phyloP scores from a whole-genome alignment of 2,113 vertebrate genomes.

The Phoxinus phoxinus region DNA sequence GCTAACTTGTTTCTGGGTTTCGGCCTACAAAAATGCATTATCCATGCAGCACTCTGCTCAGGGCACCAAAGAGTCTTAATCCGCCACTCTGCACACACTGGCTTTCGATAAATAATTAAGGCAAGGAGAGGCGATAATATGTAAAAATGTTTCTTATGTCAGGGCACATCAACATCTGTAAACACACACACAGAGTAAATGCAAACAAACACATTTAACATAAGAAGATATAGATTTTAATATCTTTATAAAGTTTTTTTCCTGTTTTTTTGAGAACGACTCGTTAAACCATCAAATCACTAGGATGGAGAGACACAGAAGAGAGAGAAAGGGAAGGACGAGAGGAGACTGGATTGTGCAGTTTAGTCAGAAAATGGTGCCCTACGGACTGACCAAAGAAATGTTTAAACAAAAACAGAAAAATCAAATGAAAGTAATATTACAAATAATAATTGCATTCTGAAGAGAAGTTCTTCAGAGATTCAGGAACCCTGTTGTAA shows the following conservation, averaged over 20 bases:
- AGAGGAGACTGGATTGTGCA: constrained; percentile 65
- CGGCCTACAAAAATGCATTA: no score
- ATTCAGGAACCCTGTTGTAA: constrained; percentile 79
- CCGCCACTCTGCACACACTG: background rate
- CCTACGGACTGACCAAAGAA: constrained; percentile 69
- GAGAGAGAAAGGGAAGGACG: constrained; percentile 61
- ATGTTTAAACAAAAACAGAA: constrained; percentile 61
- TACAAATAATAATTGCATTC: constrained; percentile 36
- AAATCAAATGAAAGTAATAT: constrained; percentile 47
- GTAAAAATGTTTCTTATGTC: constrained; percentile 7
- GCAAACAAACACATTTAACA: constrained; percentile 76
- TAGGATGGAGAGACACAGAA: constrained; percentile 66
- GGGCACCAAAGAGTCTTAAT: no score
- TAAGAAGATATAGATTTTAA: constrained; percentile 89
- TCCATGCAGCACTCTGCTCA: no score
- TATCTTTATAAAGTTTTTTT: constrained; percentile 89
- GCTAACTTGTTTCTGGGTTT: no score
- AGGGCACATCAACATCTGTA: constrained; percentile 33
- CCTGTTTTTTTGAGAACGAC: constrained; percentile 75
- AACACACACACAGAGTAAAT: constrained; percentile 58
- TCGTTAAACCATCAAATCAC: constrained; percentile 71
- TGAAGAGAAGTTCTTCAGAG: constrained; percentile 59
- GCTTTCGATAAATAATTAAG: constrained; percentile 53
- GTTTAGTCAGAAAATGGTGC: constrained; percentile 65
- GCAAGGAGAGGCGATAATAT: background rate